Base-by-base conservation (phyloP, 2,888 invertebrate genomes). In the Drosophila acutilabella region DNA sequence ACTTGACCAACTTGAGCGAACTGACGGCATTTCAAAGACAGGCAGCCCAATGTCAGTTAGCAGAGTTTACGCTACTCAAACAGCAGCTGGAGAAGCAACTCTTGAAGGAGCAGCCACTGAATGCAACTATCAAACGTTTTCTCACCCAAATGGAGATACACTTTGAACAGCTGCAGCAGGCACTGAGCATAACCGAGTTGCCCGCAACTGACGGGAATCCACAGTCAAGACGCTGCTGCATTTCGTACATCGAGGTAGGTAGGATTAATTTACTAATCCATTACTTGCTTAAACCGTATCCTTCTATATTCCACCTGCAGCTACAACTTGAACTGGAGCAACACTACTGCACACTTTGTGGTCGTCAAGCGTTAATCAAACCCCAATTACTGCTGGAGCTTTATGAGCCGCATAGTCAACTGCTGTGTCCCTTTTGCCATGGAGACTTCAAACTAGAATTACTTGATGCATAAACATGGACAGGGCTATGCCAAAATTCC, bases 191-290 rank as follows among this genome's bases (percentile, higher is more conserved):
- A 20, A 5, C 40, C 0, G 18, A 50, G 18, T 18, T 8, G 36
- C 7, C 23, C 3, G 7, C 10, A 0, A 14, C 11, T 0, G 20
- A 18, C 13, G 38, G 2, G 3, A 48, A 58, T 1, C 11, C 41
- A 16, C 16, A 48, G 2, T 6, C 44, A 14, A 51, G 33, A 16
- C 52, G 40, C n/a, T 92, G 92, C 60, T 79, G 66, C 23, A 75
- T 92, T 14, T 90, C 91, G 14, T 90, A 64, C 64, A 33, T 89
- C 0, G 86, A 90, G 87, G 92, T 92, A 72, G 38, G 40, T 30
- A 8, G 18, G n/a, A n/a, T 14, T 8, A 2, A 0, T 42, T 2
- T 13, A n/a, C 11, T 30, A 2, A 30, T 30, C 30, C 30, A 8
- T 8, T 30, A 30, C 30, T 8, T 30, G 8, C 1, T 23, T 13